Conservation (phyloP, 2,888 invertebrate genomes). For the Agrochola macilenta region DNA sequence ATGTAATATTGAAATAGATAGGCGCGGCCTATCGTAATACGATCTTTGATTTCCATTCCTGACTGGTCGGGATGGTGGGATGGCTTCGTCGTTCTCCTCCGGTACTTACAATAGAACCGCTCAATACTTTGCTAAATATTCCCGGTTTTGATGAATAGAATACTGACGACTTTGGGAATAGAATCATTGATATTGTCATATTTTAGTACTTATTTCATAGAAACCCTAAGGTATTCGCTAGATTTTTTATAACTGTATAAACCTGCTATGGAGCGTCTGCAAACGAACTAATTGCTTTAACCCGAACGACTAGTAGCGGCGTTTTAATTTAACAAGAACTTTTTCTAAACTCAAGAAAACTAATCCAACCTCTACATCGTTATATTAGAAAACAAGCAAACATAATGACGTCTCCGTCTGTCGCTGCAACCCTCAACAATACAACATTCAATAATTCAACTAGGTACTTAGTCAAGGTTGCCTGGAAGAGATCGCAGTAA, state of each 20-base stretch:
- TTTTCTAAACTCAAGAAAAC: no score
- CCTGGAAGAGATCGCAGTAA: no score
- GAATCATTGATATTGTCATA: not conserved
- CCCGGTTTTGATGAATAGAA: not conserved
- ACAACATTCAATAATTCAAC: not conserved
- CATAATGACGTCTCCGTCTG: not conserved
- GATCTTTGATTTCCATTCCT: slow-evolving; percentile 54
- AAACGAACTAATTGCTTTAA: not conserved
- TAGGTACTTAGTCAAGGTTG: not conserved
- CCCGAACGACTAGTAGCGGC: not conserved
- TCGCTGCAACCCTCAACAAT: not conserved
- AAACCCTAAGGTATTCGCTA: not conserved
- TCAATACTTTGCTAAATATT: slow-evolving; percentile 13
- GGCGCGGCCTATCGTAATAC: slow-evolving; percentile 54
- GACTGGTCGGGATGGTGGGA: not conserved
- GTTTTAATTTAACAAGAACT: no score
- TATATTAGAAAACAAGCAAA: not conserved
- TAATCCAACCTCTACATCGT: not conserved
- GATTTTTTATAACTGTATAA: not conserved
- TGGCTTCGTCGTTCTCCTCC: slow-evolving; percentile 24
- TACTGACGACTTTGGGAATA: not conserved
- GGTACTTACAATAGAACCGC: slow-evolving; percentile 25
- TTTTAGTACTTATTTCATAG: not conserved
- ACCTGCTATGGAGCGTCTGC: not conserved
- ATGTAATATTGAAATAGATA: slow-evolving; percentile 61